Conservation (phyloP, 2,113 vertebrate species). For the Dipodomys stephensi region DNA sequence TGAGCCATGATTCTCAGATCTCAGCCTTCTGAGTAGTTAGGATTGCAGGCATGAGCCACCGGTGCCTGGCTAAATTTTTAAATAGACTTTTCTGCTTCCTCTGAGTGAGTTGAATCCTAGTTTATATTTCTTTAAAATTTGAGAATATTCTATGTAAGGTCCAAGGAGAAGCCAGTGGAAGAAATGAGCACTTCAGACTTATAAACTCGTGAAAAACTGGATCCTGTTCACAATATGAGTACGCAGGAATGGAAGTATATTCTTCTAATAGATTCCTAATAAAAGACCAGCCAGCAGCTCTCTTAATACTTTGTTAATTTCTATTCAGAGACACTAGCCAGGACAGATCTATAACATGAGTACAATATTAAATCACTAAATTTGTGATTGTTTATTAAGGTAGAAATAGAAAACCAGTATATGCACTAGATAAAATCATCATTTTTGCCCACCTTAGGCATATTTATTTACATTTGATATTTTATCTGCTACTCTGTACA, state of each 20-base stretch:
- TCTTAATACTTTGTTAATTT: background rate
- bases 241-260: background rate
- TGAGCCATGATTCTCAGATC: no score
- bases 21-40: no score
- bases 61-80: background rate
- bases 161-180: background rate
- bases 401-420: conserved; percentile 45
- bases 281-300: background rate
- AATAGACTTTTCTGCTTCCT: background rate
- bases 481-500: background rate
- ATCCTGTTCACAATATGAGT: background rate
- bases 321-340: background rate
- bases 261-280: background rate
- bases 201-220: background rate
- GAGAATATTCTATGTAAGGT: background rate
- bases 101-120: background rate
- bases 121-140: background rate
- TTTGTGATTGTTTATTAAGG: background rate
- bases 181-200: background rate
- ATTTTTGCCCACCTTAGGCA: conserved; percentile 9
- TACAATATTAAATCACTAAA: background rate
- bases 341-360: background rate
- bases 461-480: conserved; percentile 6
- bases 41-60: no score
- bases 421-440: background rate